These are phyloP conservation scores for Bombylius major DNA, from an alignment of 2,888 invertebrate genomes.

Conservation along the genomic window DNA sequence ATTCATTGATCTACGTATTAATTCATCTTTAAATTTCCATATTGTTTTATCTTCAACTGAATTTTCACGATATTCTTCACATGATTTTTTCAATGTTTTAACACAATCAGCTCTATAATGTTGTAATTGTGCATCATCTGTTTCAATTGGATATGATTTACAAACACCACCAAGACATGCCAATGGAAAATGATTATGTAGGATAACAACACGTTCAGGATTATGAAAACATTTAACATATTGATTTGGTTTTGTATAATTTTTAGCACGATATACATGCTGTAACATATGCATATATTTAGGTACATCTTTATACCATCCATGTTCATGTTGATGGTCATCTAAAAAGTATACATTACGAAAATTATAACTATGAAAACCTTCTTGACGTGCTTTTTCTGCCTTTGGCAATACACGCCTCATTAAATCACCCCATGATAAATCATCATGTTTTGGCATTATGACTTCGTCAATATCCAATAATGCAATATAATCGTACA, in stretches of 20 bases:
- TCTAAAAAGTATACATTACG: slow-evolving; percentile 89
- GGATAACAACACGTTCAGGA: slow-evolving; percentile 72
- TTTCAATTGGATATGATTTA: slow-evolving; percentile 73
- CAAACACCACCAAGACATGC: slow-evolving; percentile 76
- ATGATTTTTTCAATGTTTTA: slow-evolving; percentile 69
- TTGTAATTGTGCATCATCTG: slow-evolving; percentile 73
- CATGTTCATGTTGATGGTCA: slow-evolving; percentile 66
- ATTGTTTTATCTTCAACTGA: slow-evolving; percentile 74
- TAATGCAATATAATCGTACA: slow-evolving; percentile 80
- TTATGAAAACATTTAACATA: slow-evolving; percentile 92
- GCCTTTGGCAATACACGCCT: slow-evolving; percentile 54
- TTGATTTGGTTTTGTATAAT: slow-evolving; percentile 85
- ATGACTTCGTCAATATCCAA: slow-evolving; percentile 92
- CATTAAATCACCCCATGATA: slow-evolving; percentile 67
- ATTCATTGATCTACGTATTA: slow-evolving; percentile 54
- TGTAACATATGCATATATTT: slow-evolving; percentile 88
- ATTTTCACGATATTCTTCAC: slow-evolving; percentile 68
- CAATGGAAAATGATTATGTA: slow-evolving; percentile 88
- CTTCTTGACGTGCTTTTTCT: slow-evolving; percentile 48
- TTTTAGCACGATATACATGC: slow-evolving; percentile 78
- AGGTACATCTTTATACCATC: slow-evolving; percentile 67
- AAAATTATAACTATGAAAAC: slow-evolving; percentile 62
- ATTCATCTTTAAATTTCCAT: slow-evolving; percentile 73
- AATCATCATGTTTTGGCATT: slow-evolving; percentile 64
- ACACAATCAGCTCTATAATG: slow-evolving; percentile 92